Percentiles rank a stretch among this genome's conserved stretches.
These are phyloP conservation scores for Phaethornis superciliosus DNA, from an alignment of 2,113 vertebrate genomes.

Conservation along the genomic window DNA sequence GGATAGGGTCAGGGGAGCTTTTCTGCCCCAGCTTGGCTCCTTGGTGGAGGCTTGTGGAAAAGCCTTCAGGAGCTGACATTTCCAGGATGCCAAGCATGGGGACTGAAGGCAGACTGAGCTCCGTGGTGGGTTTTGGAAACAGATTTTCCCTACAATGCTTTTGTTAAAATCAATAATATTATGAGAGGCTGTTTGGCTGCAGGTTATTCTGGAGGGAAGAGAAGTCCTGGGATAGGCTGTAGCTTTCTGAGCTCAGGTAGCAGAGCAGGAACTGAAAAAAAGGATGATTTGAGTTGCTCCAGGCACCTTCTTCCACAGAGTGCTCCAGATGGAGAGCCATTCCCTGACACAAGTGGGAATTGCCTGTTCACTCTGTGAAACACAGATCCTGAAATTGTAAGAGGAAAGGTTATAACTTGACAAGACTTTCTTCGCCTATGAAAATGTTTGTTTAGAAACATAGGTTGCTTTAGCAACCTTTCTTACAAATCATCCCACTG, in stretches of 20 bases:
- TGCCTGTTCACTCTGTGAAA: not conserved
- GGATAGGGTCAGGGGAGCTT: not conserved
- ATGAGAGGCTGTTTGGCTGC: not conserved
- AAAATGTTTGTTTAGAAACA: not conserved
- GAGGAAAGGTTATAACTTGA: not conserved
- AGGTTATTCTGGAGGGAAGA: not conserved
- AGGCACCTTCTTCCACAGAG: not conserved
- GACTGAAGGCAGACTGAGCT: not conserved
- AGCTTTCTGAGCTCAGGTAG: not conserved
- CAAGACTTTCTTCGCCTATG: not conserved
- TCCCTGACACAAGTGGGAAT: not conserved
- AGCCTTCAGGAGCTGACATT: not conserved
- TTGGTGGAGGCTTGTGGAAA: not conserved
- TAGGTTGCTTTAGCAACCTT: not conserved
- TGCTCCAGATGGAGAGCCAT: fast-evolving
- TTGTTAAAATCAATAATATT: not conserved
- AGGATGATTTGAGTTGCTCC: not conserved
- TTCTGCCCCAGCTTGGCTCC: not conserved
- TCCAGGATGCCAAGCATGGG: not conserved
- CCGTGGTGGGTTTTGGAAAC: not conserved
- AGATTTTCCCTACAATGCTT: not conserved
- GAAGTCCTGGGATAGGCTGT: fast-evolving
- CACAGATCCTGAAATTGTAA: not conserved
- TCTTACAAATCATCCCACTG: not conserved
- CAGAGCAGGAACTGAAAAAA: not conserved